phyloP scores from a whole-genome alignment of 1,140 invertebrate species.

The Archivesica marissinica region DNA sequence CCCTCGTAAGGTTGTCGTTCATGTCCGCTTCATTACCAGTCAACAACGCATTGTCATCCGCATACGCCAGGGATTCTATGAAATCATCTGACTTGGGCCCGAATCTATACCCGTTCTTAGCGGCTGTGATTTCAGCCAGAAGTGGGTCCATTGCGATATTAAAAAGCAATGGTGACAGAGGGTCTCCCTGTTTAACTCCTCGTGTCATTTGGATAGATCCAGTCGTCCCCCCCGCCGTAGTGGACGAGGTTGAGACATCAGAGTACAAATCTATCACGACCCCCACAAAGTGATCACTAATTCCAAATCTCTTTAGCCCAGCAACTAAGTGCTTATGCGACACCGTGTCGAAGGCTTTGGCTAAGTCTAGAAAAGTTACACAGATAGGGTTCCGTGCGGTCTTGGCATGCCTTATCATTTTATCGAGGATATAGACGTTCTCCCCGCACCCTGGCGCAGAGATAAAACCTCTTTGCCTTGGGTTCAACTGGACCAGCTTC shows the following conservation, averaged over 20 bases:
- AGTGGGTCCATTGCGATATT: conserved; percentile 83
- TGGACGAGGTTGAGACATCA: neutral
- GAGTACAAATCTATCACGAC: no score
- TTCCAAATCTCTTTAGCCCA: no score
- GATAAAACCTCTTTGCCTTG: conserved; percentile 57
- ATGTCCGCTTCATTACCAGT: conserved; percentile 11
- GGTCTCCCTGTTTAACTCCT: conserved; percentile 86
- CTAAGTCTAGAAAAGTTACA: no score
- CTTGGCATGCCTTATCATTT: no score
- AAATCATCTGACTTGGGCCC: neutral
- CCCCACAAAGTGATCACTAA: no score
- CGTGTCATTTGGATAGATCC: conserved; percentile 41
- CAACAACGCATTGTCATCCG: conserved; percentile 60
- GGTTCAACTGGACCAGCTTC: neutral
- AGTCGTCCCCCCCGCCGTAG: neutral
- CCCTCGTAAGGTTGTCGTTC: conserved; percentile 11
- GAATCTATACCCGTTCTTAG: conserved; percentile 27
- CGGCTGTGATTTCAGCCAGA: neutral
- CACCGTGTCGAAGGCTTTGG: no score
- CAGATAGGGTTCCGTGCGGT: no score
- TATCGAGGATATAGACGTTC: no score
- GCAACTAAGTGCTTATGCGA: no score
- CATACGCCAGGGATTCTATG: conserved; percentile 40
- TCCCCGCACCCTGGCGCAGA: conserved; percentile 41
- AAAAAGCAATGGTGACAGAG: conserved; percentile 84